A percentile compares a stretch with the other conserved stretches of the same genome.
Evolutionary conservation across 1,140 invertebrate species (phyloP).

Genomic region (Apis florea): DNA sequence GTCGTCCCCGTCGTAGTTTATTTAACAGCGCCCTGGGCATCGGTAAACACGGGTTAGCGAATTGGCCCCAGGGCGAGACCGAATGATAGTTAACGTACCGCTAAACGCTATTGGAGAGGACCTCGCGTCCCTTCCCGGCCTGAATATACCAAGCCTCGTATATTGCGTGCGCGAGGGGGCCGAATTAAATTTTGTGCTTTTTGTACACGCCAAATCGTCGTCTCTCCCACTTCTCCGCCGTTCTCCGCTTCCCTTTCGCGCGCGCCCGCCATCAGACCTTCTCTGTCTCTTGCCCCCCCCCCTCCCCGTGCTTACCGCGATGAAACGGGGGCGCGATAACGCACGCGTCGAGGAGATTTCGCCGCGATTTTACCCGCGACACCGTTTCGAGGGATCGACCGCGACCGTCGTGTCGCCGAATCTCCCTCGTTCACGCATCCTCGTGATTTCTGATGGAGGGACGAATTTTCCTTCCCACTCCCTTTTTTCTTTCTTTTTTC

Average conservation of each 20-base stretch:
- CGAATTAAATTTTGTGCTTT: slow-evolving; percentile 81
- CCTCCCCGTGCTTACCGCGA: slow-evolving; percentile 11
- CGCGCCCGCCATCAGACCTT: slow-evolving; percentile 31
- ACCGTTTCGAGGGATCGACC: not conserved
- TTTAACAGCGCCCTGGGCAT: slow-evolving; percentile 80
- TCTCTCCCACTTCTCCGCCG: slow-evolving; percentile 34
- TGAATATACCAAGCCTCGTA: slow-evolving; percentile 65
- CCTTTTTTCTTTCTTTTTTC: too few species aligned
- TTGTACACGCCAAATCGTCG: slow-evolving; percentile 77
- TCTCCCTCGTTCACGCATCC: not conserved
- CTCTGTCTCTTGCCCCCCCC: slow-evolving; percentile 36
- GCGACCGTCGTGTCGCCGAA: not conserved
- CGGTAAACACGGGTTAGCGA: slow-evolving; percentile 81
- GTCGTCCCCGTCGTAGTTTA: slow-evolving; percentile 76
- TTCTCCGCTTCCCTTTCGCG: slow-evolving; percentile 33
- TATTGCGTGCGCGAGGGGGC: slow-evolving; percentile 76
- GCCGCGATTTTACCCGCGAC: slow-evolving; percentile 46
- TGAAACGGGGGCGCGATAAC: slow-evolving; percentile 64
- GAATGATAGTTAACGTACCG: slow-evolving; percentile 80
- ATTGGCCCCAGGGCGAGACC: slow-evolving; percentile 78
- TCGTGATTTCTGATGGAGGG: not conserved
- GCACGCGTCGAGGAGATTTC: slow-evolving; percentile 63
- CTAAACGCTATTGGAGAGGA: slow-evolving; percentile 80
- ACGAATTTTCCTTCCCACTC: not conserved
- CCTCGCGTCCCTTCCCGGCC: slow-evolving; percentile 55